Conservation (phyloP, 2,113 vertebrate genomes). For the Mormyrus iriodes region DNA sequence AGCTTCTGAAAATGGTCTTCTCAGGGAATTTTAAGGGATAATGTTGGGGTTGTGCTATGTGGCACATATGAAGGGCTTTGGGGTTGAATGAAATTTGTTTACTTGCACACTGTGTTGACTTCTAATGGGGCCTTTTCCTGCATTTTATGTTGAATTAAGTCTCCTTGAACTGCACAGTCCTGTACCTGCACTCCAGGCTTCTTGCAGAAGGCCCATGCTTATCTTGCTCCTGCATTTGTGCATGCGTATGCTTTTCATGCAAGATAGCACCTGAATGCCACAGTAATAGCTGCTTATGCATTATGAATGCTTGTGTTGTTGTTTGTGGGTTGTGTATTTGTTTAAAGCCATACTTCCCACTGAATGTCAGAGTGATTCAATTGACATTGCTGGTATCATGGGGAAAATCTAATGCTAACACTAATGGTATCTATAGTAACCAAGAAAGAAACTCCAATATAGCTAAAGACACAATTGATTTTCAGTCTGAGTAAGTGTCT, state of each 20-base stretch:
- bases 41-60: background rate
- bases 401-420: background rate
- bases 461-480: background rate
- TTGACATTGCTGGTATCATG: background rate
- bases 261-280: background rate
- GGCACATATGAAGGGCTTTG: background rate
- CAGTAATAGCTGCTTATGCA: background rate
- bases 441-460: background rate
- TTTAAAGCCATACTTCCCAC: background rate
- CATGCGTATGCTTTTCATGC: background rate
- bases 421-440: background rate
- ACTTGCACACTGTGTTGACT: background rate
- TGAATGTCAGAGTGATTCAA: background rate
- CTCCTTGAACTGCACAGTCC: background rate
- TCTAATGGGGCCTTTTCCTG: background rate
- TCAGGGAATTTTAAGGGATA: background rate
- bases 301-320: background rate
- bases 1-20: background rate
- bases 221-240: background rate
- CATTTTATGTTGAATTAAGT: background rate
- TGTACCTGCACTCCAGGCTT: background rate
- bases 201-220: background rate
- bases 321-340: background rate
- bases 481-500: constrained; percentile 3
- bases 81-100: background rate